Percentiles rank a stretch among this genome's conserved stretches.
These are phyloP conservation scores for Micrasema longulum DNA, from an alignment of 1,140 invertebrate genomes.

Conservation along the genomic window DNA sequence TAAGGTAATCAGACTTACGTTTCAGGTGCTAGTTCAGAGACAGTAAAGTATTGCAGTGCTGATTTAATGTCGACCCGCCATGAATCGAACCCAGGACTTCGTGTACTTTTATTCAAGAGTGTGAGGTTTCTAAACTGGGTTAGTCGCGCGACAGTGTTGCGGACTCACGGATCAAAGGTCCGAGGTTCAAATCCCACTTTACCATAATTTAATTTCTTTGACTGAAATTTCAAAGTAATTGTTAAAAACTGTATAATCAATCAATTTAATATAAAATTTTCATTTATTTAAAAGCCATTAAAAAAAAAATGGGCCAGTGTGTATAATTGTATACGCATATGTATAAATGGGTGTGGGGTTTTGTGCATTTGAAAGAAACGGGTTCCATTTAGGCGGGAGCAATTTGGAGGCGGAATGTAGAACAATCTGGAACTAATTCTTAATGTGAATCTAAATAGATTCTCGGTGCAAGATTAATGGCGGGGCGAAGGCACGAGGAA, in stretches of 20 bases:
- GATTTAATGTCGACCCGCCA: too few relatives aligned
- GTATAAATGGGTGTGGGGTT: neutral
- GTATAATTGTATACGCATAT: neutral
- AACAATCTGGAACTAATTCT: constrained; percentile 19
- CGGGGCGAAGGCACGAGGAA: neutral
- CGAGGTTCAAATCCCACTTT: too few relatives aligned
- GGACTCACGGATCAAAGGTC: too few relatives aligned
- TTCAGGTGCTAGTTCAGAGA: too few relatives aligned
- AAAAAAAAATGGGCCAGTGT: neutral
- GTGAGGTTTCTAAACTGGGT: too few relatives aligned
- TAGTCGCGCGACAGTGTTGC: too few relatives aligned
- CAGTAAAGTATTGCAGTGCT: too few relatives aligned
- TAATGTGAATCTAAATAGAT: constrained; percentile 17
- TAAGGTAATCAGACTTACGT: too few relatives aligned
- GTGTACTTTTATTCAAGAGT: too few relatives aligned
- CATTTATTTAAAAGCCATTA: neutral
- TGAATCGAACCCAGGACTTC: too few relatives aligned
- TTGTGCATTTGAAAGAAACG: neutral
- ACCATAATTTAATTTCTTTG: too few relatives aligned
- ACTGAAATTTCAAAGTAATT: too few relatives aligned
- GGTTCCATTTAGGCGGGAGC: constrained; percentile 9
- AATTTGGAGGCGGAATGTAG: constrained; percentile 7
- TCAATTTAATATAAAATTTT: neutral
- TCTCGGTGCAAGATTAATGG: neutral
- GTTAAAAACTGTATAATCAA: neutral